Percentiles rank a stretch among this genome's conserved stretches.
These are phyloP conservation scores for Phaonia tiefii DNA, from an alignment of 2,888 invertebrate species.

Conservation along the genomic window DNA sequence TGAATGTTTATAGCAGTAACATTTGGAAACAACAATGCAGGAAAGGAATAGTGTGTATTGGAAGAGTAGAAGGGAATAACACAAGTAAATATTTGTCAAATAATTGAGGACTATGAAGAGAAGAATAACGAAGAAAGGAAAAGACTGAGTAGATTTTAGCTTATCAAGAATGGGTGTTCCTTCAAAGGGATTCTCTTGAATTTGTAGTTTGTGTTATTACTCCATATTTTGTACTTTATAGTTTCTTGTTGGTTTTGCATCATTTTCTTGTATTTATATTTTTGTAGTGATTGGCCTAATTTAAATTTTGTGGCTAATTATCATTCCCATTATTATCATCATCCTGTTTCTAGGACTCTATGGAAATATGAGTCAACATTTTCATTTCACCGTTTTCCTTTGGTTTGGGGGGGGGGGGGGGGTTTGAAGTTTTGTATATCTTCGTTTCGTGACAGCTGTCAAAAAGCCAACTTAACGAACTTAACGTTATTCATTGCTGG, in stretches of 20 bases:
- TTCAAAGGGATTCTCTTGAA: no score
- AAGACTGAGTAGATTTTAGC: background rate
- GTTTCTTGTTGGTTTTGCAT: no score
- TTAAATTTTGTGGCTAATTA: slow-evolving; percentile 15
- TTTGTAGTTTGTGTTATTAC: no score
- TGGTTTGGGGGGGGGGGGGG: no score
- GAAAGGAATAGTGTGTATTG: no score
- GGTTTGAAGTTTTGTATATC: background rate
- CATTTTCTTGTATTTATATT: no score
- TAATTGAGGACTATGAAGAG: background rate
- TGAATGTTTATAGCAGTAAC: background rate
- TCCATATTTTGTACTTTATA: no score
- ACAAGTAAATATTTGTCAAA: slow-evolving; percentile 25
- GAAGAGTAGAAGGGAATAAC: background rate
- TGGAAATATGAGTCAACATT: slow-evolving; percentile 59
- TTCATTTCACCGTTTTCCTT: slow-evolving; percentile 12
- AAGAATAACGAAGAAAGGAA: background rate
- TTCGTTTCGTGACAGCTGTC: slow-evolving; percentile 42
- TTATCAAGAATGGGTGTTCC: no score
- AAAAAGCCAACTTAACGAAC: slow-evolving; percentile 37
- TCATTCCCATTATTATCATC: no score
- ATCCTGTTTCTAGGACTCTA: slow-evolving; percentile 10
- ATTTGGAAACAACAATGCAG: background rate
- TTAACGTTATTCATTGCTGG: slow-evolving; percentile 21
- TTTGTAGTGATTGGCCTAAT: slow-evolving; percentile 53